Conservation (phyloP, 2,797 vertebrate genomes). For the Epinephelus malabaricus region DNA sequence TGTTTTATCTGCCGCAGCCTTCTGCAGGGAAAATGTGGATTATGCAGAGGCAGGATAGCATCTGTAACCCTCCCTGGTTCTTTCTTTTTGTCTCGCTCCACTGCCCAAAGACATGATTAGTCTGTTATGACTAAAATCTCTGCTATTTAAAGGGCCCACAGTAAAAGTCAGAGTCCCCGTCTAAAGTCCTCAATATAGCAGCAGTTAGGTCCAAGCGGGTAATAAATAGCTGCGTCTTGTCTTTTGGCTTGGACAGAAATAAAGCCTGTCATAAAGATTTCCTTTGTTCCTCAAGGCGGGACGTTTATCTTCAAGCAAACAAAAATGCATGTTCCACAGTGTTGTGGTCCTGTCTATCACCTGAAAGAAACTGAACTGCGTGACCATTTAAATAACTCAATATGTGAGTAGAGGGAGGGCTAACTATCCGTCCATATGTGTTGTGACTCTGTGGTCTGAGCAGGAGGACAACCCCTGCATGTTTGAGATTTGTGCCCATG, state of each 20-base stretch:
- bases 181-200: slow-evolving; percentile 51
- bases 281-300: slow-evolving; percentile 24
- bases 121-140: slow-evolving; percentile 58
- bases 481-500: slow-evolving; percentile 53
- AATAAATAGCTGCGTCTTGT: slow-evolving; percentile 65
- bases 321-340: slow-evolving; percentile 27
- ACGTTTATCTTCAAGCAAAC: slow-evolving; percentile 31
- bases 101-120: slow-evolving; percentile 35
- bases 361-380: background rate
- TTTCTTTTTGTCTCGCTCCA: slow-evolving; percentile 18
- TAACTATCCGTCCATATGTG: background rate
- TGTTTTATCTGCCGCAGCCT: slow-evolving; percentile 12
- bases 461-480: slow-evolving; percentile 13
- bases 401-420: background rate
- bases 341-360: slow-evolving; percentile 21
- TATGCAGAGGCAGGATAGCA: slow-evolving; percentile 21
- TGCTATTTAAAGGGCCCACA: slow-evolving; percentile 60
- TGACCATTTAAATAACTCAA: slow-evolving; percentile 1
- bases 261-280: slow-evolving; percentile 51
- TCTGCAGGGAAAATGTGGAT: slow-evolving; percentile 33
- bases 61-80: slow-evolving; percentile 33
- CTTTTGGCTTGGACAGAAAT: slow-evolving; percentile 56
- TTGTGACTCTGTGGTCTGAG: slow-evolving; percentile 23
- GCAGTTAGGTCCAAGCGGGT: slow-evolving; percentile 41
- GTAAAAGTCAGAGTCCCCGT: slow-evolving; percentile 56